phyloP scores from a whole-genome alignment of 2,888 invertebrate genomes.

The Diaprepes abbreviatus region DNA sequence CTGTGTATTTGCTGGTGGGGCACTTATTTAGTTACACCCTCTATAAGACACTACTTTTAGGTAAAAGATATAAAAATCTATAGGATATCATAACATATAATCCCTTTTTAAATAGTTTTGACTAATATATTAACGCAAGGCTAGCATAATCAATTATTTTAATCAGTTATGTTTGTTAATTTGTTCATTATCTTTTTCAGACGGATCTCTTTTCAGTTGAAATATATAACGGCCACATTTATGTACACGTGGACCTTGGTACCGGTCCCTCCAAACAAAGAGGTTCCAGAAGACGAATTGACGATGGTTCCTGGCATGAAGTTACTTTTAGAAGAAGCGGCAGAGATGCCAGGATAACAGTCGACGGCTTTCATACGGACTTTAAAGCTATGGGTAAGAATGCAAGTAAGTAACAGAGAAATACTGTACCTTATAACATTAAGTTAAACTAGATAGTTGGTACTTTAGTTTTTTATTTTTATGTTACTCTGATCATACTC shows the following conservation, averaged over 20 bases:
- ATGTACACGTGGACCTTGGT: constrained; percentile 92
- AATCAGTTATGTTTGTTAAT: too few species aligned
- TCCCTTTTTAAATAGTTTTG: too few species aligned
- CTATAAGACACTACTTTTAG: too few species aligned
- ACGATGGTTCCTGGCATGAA: constrained; percentile 95
- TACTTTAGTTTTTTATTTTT: constrained; percentile 30
- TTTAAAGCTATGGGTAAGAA: constrained; percentile 85
- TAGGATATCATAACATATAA: too few species aligned
- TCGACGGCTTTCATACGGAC: constrained; percentile 89
- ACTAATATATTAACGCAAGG: too few species aligned
- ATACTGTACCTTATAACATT: constrained; percentile 39
- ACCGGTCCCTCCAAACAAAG: constrained; percentile 90
- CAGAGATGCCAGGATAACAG: constrained; percentile 88
- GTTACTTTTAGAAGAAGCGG: constrained; percentile 86
- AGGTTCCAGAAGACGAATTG: constrained; percentile 85
- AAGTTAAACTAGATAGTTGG: constrained; percentile 36
- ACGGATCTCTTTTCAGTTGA: constrained; percentile 95
- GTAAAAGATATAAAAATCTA: too few species aligned
- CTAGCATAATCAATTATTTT: too few species aligned
- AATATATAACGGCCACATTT: constrained; percentile 92
- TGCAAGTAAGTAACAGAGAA: constrained; percentile 52
- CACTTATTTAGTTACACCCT: too few species aligned
- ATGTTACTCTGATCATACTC: constrained; percentile 42
- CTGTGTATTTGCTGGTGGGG: too few species aligned
- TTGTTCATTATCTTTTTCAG: too few species aligned